phyloP scores from a whole-genome alignment of 1,140 invertebrate species.

The Drosophila murphyi region DNA sequence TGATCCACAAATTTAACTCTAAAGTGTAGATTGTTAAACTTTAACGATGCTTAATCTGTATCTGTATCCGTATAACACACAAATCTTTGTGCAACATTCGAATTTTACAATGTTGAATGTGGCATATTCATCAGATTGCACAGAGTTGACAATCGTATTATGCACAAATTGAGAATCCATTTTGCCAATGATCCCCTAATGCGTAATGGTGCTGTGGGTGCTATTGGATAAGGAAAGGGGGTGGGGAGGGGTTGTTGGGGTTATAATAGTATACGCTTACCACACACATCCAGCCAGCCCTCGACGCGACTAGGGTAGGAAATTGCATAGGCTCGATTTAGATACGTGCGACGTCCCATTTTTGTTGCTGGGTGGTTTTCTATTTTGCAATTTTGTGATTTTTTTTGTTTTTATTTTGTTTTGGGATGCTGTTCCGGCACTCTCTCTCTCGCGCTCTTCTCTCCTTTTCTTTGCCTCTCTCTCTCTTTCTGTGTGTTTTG shows the following conservation, averaged over 20 bases:
- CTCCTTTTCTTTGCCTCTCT: conserved; percentile 5
- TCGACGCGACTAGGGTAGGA: conserved; percentile 89
- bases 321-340: conserved; percentile 77
- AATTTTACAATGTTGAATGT: no score
- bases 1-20: no score
- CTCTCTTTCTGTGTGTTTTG: conserved; percentile 8
- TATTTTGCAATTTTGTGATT: neutral
- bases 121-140: no score
- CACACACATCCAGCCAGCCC: conserved; percentile 89
- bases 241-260: neutral
- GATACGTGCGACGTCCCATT: conserved; percentile 83
- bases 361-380: conserved; percentile 28
- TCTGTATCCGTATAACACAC: no score
- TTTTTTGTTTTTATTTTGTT: neutral
- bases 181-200: no score
- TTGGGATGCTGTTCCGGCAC: conserved; percentile 50
- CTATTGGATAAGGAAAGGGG: neutral
- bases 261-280: conserved; percentile 84
- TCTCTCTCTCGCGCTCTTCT: conserved; percentile 13
- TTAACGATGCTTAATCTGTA: no score
- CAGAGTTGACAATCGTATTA: no score
- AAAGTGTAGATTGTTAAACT: no score
- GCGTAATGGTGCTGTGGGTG: no score
- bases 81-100: no score
- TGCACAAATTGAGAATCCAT: no score